Conservation (phyloP, 2,113 vertebrate species). For the Entomyzon cyanotis region DNA sequence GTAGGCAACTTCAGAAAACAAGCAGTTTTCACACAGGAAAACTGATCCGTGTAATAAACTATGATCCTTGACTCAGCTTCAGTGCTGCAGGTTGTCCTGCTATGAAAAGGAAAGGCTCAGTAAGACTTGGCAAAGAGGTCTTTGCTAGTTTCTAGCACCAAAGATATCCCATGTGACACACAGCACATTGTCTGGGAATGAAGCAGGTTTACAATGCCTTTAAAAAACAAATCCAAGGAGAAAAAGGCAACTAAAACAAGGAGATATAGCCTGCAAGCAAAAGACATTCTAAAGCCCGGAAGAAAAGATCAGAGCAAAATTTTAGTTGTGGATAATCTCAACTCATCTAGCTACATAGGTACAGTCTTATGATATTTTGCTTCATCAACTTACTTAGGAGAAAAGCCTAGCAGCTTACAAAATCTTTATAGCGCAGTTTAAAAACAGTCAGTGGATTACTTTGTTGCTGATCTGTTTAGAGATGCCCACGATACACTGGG, state of each 20-base stretch:
- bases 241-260: neutral
- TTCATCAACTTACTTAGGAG: neutral
- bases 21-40: neutral
- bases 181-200: neutral
- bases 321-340: neutral
- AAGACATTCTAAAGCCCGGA: neutral
- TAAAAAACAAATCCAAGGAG: neutral
- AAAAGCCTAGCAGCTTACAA: neutral
- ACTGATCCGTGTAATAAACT: neutral
- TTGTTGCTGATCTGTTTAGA: neutral
- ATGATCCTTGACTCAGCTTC: neutral
- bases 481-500: neutral
- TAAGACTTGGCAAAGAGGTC: neutral
- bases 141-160: neutral
- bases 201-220: neutral
- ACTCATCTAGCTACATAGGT: neutral
- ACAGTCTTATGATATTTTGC: neutral
- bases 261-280: neutral
- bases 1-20: neutral
- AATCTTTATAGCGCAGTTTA: neutral
- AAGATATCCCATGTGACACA: neutral
- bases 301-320: neutral
- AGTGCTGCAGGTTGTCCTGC: neutral
- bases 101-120: neutral
- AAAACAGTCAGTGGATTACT: neutral